Conservation (phyloP, 2,888 invertebrate species). For the Leptopilina drosophilae region DNA sequence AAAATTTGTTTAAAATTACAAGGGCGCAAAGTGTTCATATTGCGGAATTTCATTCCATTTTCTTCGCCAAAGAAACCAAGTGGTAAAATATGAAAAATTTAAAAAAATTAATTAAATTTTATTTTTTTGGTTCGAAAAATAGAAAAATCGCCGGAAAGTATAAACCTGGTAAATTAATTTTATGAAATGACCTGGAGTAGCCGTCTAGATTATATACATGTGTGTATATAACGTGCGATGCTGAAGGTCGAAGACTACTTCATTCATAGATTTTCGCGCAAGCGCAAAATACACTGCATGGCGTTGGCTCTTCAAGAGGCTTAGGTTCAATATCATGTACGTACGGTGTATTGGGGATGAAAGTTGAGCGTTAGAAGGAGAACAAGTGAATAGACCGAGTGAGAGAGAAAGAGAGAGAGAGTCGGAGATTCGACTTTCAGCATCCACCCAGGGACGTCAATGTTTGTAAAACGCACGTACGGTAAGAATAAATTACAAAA, state of each 20-base stretch:
- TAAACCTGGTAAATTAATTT: too few species aligned
- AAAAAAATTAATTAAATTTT: too few species aligned
- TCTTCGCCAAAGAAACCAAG: too few species aligned
- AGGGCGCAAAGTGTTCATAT: too few species aligned
- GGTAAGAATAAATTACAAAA: too few species aligned
- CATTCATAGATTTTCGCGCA: conserved; percentile 53
- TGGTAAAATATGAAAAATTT: too few species aligned
- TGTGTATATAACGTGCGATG: neutral
- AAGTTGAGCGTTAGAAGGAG: neutral
- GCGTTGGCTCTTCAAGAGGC: conserved; percentile 51
- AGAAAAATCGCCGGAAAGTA: too few species aligned
- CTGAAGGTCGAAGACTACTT: conserved; percentile 52
- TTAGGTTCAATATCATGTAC: conserved; percentile 42
- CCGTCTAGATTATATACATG: neutral
- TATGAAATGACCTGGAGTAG: neutral
- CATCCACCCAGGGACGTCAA: conserved; percentile 11
- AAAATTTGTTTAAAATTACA: too few species aligned
- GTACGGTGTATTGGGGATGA: neutral
- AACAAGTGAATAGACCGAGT: neutral
- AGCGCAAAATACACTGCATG: conserved; percentile 45
- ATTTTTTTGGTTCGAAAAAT: too few species aligned
- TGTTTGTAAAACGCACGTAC: too few species aligned
- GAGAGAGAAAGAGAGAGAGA: conserved; percentile 14
- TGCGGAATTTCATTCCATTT: too few species aligned
- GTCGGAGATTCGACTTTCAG: neutral